phyloP scores from a whole-genome alignment of 2,113 vertebrate genomes.

The Ageneiosus marmoratus region DNA sequence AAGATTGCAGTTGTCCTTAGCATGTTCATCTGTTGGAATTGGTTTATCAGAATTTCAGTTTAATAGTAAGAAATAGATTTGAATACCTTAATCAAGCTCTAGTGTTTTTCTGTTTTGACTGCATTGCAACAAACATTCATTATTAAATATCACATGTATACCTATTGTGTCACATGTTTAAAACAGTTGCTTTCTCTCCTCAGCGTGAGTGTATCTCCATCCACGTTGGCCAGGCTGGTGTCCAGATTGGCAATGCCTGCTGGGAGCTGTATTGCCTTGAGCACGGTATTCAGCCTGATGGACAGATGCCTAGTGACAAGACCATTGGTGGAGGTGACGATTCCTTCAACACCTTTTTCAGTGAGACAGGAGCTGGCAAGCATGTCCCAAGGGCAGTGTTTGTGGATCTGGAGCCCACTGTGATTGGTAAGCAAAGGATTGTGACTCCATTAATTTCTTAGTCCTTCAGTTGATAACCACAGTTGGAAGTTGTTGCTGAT shows the following conservation, averaged over 20 bases:
- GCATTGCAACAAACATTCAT: not conserved
- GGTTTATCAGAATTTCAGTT: not conserved
- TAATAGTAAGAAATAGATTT: not conserved
- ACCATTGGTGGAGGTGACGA: no score
- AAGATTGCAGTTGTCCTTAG: not conserved
- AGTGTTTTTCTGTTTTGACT: not conserved
- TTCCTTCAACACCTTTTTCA: no score
- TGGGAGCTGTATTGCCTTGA: slow-evolving; percentile 78
- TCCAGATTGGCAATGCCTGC: slow-evolving; percentile 79
- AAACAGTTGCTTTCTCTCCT: not conserved
- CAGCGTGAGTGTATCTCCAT: slow-evolving; percentile 67
- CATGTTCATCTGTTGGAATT: not conserved
- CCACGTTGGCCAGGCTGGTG: slow-evolving; percentile 45
- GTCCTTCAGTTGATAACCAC: not conserved
- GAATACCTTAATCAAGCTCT: not conserved
- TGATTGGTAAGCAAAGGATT: no score
- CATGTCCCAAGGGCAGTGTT: no score
- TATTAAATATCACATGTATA: not conserved
- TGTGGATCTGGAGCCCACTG: no score
- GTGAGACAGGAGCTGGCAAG: no score
- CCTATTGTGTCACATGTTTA: not conserved
- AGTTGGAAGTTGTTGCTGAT: not conserved
- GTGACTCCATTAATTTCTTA: not conserved
- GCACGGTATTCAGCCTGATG: no score
- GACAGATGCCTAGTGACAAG: no score